Percentiles rank a stretch among this genome's conserved stretches.
Conservation (phyloP, 2,113 vertebrate species). For the Urocynchramus pylzowi region DNA sequence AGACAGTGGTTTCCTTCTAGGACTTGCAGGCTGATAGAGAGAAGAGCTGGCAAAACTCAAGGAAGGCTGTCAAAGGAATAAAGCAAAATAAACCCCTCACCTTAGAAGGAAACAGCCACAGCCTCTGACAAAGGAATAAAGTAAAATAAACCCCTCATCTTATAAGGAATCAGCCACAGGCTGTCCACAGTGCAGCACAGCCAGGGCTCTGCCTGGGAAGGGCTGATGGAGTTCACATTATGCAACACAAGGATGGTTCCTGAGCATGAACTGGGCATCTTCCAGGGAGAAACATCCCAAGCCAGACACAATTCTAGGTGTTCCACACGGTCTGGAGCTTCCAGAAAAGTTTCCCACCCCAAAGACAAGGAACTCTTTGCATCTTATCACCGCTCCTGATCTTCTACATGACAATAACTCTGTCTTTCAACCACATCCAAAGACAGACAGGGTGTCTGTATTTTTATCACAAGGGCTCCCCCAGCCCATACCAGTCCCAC, state of each 20-base stretch:
- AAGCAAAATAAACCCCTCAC: neutral
- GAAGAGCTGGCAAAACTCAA: neutral
- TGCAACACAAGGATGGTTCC: neutral
- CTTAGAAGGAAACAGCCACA: neutral
- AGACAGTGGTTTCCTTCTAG: neutral
- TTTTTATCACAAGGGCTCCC: neutral
- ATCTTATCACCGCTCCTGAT: neutral
- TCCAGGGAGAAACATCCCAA: neutral
- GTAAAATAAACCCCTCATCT: neutral
- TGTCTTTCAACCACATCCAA: neutral
- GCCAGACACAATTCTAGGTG: neutral
- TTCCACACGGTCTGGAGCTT: neutral
- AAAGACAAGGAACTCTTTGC: neutral
- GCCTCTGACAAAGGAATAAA: neutral
- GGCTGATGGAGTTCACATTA: neutral
- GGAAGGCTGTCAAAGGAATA: neutral
- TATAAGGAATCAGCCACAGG: neutral
- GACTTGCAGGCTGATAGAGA: neutral
- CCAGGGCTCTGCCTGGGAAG: neutral
- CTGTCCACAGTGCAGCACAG: neutral
- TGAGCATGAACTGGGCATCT: neutral
- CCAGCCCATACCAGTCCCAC: neutral
- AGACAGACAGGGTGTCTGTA: neutral
- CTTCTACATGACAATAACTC: neutral
- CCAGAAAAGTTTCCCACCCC: neutral